Conservation (phyloP, 2,797 vertebrate species). For the Gephyroberyx darwinii region DNA sequence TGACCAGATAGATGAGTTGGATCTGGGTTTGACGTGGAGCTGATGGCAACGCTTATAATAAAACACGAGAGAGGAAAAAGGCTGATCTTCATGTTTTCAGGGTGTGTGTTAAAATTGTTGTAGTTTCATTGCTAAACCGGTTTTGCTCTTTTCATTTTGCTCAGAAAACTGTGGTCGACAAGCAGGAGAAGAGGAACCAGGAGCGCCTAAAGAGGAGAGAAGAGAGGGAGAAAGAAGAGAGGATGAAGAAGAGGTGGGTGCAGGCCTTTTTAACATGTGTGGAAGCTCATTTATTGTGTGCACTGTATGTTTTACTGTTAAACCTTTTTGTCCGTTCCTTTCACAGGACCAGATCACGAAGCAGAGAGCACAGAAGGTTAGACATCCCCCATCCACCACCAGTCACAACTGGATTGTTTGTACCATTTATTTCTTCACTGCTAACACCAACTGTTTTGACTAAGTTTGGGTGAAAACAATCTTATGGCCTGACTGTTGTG, state of each 20-base stretch:
- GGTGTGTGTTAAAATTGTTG: background rate
- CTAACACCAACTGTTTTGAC: too few species aligned
- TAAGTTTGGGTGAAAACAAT: background rate
- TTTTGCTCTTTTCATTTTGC: background rate
- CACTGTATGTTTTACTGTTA: background rate
- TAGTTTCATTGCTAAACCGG: background rate
- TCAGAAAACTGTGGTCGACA: slow-evolving; percentile 95
- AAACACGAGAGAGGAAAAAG: background rate
- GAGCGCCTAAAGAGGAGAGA: slow-evolving; percentile 94
- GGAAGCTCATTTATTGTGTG: background rate
- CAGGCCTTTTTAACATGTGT: background rate
- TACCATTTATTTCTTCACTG: background rate
- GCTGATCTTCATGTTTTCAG: background rate
- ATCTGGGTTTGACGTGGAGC: too few species aligned
- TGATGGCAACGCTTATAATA: too few species aligned
- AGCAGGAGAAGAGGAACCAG: slow-evolving; percentile 95
- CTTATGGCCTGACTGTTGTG: background rate
- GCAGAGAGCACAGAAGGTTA: slow-evolving; percentile 90
- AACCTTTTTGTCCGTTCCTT: background rate
- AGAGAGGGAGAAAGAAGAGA: slow-evolving; percentile 93
- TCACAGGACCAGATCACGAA: slow-evolving; percentile 90
- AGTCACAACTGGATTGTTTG: background rate
- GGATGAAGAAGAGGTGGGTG: slow-evolving; percentile 86
- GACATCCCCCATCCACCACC: background rate
- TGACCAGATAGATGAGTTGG: background rate